Evolutionary conservation across 37 sponge, comb jelly and placozoan species (phyloP).

Genomic region (Ianthella basta): DNA sequence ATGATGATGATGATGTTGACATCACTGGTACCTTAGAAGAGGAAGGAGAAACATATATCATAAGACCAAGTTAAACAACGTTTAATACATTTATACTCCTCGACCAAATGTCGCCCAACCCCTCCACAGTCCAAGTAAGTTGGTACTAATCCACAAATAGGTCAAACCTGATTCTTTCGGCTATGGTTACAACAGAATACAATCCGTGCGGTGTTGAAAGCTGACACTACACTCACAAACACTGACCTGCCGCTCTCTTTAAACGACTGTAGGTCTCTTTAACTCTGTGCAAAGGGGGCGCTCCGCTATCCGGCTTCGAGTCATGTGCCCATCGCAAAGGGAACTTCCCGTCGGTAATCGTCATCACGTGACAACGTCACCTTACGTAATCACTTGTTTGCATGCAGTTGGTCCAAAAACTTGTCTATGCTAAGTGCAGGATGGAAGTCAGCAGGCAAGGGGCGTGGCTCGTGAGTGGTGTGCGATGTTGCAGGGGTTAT

Average conservation of each 20-base stretch:
- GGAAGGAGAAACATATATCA: not conserved
- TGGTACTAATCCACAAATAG: too few species aligned
- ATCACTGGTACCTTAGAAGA: not conserved
- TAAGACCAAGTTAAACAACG: not conserved
- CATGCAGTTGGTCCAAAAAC: slow-evolving; percentile 23
- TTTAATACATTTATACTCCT: too few species aligned
- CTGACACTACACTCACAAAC: too few species aligned
- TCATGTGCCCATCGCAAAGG: not conserved
- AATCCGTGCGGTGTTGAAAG: too few species aligned
- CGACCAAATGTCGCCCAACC: too few species aligned
- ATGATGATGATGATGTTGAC: not conserved
- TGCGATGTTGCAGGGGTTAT: not conserved
- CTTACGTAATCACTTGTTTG: not conserved
- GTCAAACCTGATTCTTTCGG: too few species aligned
- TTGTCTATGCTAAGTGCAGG: slow-evolving; percentile 12
- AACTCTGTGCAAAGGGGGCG: too few species aligned
- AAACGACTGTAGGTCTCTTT: too few species aligned
- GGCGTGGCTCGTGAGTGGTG: not conserved
- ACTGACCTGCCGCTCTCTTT: too few species aligned
- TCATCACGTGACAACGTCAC: too few species aligned
- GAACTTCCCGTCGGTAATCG: not conserved
- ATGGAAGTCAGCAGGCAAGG: not conserved
- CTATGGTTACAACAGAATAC: too few species aligned
- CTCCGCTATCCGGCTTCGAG: not conserved
- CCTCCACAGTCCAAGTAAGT: too few species aligned